Evolutionary conservation across 92 coral and sea anemone genomes (phyloP), one percentile per base, ranked within the genome.

Genomic region (Umimayanthus chanpuru): DNA sequence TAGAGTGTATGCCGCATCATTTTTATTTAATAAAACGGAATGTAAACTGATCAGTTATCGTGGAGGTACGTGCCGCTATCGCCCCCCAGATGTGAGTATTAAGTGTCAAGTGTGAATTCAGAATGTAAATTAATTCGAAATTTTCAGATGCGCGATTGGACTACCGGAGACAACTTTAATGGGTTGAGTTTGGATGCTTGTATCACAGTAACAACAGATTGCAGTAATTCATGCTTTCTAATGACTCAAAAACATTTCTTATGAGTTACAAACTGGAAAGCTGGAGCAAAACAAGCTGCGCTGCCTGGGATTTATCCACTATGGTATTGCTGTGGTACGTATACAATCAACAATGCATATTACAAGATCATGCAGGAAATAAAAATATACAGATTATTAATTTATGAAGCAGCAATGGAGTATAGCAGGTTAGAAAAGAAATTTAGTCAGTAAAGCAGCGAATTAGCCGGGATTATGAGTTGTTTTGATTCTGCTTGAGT

Each of bases 401-500:
- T 73, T 73, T 73, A 32, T 21, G 16, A 73, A 73, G 77, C 77
- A 73, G 77, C 77, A 73, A 73, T 73, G 77, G 77, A 73, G 77
- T 73, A 47, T 73, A 73, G 77, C 77, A 73, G 77, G 77, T 73
- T n/a, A n/a, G 73, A 73, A 73, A 73, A 73, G 77, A 73, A 73
- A 73, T 73, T 73, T 73, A 73, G 77, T 73, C 77, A 73, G 77
- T 73, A 73, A 18, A 73, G 77, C 77, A 73, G 77, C 30, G 77
- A 73, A 73, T 73, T 73, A 73, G 77, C 77, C 77, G 77, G 7
- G 77, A 73, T 73, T 47, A 73, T 73, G 77, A 73, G 77, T 73
- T 73, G 77, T 73, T 73, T 73, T 73, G 77, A 73, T 73, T 73
- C 77, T 47, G 77, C 77, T 73, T 73, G 77, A 73, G 77, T 73